These are phyloP conservation scores for Bubalus kerabau DNA, from an alignment of 2,113 vertebrate genomes.

Conservation along the genomic window DNA sequence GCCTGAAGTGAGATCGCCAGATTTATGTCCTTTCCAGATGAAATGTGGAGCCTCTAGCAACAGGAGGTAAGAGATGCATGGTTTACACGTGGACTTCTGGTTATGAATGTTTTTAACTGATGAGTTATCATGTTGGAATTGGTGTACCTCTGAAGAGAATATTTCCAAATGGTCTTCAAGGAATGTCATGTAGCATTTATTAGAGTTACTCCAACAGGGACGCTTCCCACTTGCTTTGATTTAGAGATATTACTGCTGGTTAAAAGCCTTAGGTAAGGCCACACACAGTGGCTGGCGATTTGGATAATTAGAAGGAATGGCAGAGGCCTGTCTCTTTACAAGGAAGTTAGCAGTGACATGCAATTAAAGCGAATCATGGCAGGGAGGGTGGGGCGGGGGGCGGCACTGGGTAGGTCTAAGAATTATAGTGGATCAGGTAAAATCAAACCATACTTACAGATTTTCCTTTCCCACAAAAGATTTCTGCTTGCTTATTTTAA, in stretches of 20 bases:
- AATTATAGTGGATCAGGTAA: slow-evolving; percentile 37
- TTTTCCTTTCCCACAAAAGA: not conserved
- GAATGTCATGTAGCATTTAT: slow-evolving; percentile 76
- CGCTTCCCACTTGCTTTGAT: slow-evolving; percentile 76
- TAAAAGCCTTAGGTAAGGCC: slow-evolving; percentile 81
- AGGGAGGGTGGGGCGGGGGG: not conserved
- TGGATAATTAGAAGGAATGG: slow-evolving; percentile 82
- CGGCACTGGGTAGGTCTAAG: slow-evolving; percentile 29
- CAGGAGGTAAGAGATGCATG: not conserved
- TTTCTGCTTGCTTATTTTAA: slow-evolving; percentile 34
- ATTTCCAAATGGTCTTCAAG: slow-evolving; percentile 70
- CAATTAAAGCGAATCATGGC: slow-evolving; percentile 78
- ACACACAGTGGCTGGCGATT: slow-evolving; percentile 78
- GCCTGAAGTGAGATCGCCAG: not conserved
- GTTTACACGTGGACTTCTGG: slow-evolving; percentile 20
- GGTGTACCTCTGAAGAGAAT: slow-evolving; percentile 63
- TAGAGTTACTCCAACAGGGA: slow-evolving; percentile 70
- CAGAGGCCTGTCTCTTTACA: slow-evolving; percentile 79
- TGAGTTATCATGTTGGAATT: slow-evolving; percentile 43
- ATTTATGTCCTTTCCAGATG: not conserved
- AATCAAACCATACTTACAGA: slow-evolving; percentile 58
- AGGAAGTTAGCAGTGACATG: slow-evolving; percentile 77
- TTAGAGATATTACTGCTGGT: slow-evolving; percentile 76
- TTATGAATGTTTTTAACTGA: slow-evolving; percentile 56
- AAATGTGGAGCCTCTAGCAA: not conserved